These are phyloP conservation scores for Synanceia verrucosa DNA, from an alignment of 2,797 vertebrate species.

Conservation along the genomic window DNA sequence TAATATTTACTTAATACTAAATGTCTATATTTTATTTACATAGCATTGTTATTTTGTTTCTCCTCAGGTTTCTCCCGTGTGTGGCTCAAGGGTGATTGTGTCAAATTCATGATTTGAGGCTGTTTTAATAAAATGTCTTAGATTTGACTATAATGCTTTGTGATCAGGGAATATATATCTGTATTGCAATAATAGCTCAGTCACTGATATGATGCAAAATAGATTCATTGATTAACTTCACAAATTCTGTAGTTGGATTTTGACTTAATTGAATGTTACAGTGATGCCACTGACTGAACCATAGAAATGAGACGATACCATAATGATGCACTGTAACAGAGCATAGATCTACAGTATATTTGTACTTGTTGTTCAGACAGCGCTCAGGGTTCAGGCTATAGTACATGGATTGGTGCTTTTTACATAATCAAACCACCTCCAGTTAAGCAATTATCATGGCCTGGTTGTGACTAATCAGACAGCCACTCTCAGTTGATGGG, in stretches of 20 bases:
- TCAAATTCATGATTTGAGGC: not conserved
- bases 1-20: not conserved
- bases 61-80: not conserved
- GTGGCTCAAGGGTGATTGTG: no score
- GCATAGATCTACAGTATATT: slow-evolving; percentile 25
- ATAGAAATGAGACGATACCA: not conserved
- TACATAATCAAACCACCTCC: slow-evolving; percentile 46
- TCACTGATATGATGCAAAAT: not conserved
- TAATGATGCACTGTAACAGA: slow-evolving; percentile 21
- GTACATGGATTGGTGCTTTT: slow-evolving; percentile 29
- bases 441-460: slow-evolving; percentile 38
- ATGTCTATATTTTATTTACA: not conserved
- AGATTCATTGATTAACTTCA: no score
- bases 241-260: no score
- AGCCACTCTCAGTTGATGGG: slow-evolving; percentile 5
- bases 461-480: slow-evolving; percentile 33
- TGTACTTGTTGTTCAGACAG: slow-evolving; percentile 13
- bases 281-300: not conserved
- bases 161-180: not conserved
- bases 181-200: not conserved
- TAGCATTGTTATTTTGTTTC: not conserved
- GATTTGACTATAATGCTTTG: not conserved
- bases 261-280: not conserved
- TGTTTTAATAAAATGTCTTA: not conserved
- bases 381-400: not conserved